phyloP scores from a whole-genome alignment of 2,797 vertebrate species.

The Melanotaenia pygmaea region DNA sequence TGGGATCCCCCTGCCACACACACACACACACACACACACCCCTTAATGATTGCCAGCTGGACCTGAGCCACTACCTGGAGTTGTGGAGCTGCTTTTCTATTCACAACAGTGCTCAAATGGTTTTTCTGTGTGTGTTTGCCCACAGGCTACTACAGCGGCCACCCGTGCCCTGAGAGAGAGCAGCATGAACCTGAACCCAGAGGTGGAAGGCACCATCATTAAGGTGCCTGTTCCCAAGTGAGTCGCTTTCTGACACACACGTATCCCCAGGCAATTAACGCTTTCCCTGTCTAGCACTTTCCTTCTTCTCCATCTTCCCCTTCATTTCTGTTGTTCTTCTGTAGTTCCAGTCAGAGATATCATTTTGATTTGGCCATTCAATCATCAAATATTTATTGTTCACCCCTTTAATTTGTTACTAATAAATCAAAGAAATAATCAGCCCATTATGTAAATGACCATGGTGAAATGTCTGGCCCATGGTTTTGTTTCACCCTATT shows the following conservation, averaged over 20 bases:
- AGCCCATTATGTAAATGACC: neutral
- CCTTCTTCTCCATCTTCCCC: slow-evolving; percentile 19
- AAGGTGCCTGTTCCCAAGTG: slow-evolving; percentile 94
- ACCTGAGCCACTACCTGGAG: slow-evolving; percentile 69
- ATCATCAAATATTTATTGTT: neutral
- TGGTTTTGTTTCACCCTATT: slow-evolving; percentile 21
- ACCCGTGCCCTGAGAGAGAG: slow-evolving; percentile 91
- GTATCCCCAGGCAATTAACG: slow-evolving; percentile 31
- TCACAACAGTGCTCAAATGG: slow-evolving; percentile 33
- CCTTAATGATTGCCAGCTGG: slow-evolving; percentile 80
- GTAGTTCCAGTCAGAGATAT: neutral
- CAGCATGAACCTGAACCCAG: slow-evolving; percentile 97
- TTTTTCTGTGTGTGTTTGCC: slow-evolving; percentile 77
- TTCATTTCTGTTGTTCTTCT: slow-evolving; percentile 26
- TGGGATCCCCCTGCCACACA: slow-evolving; percentile 52
- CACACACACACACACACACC: slow-evolving; percentile 51
- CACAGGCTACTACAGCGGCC: slow-evolving; percentile 91
- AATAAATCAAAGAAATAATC: slow-evolving; percentile 8
- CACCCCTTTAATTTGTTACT: neutral
- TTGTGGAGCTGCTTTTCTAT: slow-evolving; percentile 44
- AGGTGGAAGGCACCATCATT: slow-evolving; percentile 92
- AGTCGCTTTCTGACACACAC: slow-evolving; percentile 75
- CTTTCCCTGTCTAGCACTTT: slow-evolving; percentile 29
- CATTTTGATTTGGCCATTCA: neutral
- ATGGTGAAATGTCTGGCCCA: neutral